Base-by-base conservation (phyloP, 2,797 vertebrate genomes). In the Oryzias dopingdopingensis region DNA sequence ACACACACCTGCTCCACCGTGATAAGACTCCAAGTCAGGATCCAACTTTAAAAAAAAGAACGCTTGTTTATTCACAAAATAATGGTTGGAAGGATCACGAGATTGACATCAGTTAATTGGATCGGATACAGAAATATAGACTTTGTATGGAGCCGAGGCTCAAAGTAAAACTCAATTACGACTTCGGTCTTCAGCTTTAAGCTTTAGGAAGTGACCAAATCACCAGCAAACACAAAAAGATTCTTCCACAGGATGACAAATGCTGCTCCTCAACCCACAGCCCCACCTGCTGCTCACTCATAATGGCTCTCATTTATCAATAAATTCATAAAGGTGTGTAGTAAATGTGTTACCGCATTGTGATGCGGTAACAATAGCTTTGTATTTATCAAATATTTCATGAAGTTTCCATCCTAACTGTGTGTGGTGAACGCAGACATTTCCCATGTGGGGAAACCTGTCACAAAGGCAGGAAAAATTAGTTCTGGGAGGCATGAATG, bases 401-500 rank as follows among this genome's bases (percentile, higher is more conserved):
- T 45, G 49, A 43, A 46, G 32, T 66, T 63, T 72, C 42, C 46
- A 57, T 60, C 22, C n/a, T 6, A n/a, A 14, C 12, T 42, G 5
- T 64, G 52, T 54, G 52, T 37, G 42, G n/a, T 24, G 60, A 72
- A 65, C 59, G 26, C 66, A 76, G 48, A 72, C 51, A 56, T 62
- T 56, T 52, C 63, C 58, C 73, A 55, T 54, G n/a, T 63, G 67
- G 74, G 62, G 69, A 59, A 64, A 66, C 41, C 74, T 78, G 65
- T 77, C 79, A 75, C 44, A 62, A 42, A 65, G 58, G 64, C 53
- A 60, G 72, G 74, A 59, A 49, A 71, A 63, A 78, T 59, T 0
- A 14, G 46, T 50, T 71, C 68, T 76, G 65, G 2, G 60, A 61
- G 61, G 70, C 61, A 13, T 62, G 56, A 40, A 72, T 50, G 41